Base-by-base conservation (phyloP, 2,113 vertebrate species). In the Sylvia atricapilla region DNA sequence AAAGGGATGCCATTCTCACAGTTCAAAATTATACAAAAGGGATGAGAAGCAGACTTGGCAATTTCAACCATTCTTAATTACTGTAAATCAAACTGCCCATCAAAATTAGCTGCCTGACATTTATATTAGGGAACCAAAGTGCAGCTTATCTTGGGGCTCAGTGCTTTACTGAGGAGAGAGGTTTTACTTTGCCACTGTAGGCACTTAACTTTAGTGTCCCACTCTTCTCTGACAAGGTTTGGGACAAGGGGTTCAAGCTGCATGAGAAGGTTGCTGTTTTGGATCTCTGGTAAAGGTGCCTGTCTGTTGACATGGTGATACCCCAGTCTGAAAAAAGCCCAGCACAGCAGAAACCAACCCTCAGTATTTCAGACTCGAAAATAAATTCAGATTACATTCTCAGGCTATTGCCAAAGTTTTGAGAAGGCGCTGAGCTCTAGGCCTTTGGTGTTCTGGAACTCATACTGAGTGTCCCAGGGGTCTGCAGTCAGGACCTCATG, bases 381-480 rank as follows among this genome's bases (percentile, higher is more conserved):
- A 49, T 41, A 53, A 66, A 74, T 43, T 53, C 64, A 50, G 60
- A 21, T n/a, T 3, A 84, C 55, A n/a, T 72, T 67, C 46, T 67
- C 41, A 20, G 53, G 24, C 13, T 63, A 28, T 33, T 59, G 37
- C 15, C 41, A 46, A 74, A 66, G 25, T 25, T 62, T 82, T 70
- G 59, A 53, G 59, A 68, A 73, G 46, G 27, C 11, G 4, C 49
- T 30, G 73, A 84, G 46, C 55, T 89, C 39, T 11, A 11, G 19
- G 12, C 8, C 15, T 78, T 87, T 35, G 20, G 35, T 11, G 10
- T 10, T 44, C 15, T 41, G 39, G 17, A 49, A 53, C 62, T 91
- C 25, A 27, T 24, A 13, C 10, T 0, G 0, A n/a, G 52, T 28
- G 39, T 28, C 28, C 39, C 7, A 3, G 19, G 39, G 3, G 7